Evolutionary conservation across 1,140 invertebrate genomes (phyloP), one percentile per base, ranked within the genome.

Genomic region (Anoplophora glabripennis): DNA sequence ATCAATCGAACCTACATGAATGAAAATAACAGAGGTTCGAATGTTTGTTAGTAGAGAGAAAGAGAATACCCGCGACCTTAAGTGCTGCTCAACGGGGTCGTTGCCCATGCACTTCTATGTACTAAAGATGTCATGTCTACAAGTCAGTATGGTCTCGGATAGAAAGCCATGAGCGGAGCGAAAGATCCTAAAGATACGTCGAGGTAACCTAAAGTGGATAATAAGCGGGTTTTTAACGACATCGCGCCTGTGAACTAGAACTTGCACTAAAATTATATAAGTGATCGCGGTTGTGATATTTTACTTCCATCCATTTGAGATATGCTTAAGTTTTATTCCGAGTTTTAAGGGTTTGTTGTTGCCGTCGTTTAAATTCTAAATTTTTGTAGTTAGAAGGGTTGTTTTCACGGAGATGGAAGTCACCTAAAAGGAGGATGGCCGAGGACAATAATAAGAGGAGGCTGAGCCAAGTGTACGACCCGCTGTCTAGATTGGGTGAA

Each of bases 391-490:
- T 41, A 10, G 8, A 37, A 33, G 17, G 37, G 21, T 46, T 10
- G 38, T n/a, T 59, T 53, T 37, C 7, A 15, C n/a, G 41, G 36
- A 33, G 45, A 67, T 67, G 66, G 66, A 67, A 49, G 63, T 65
- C 54, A 67, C 64, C 66, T 68, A 61, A n/a, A 48, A 18, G 37
- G 36, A 44, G 1, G 37, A 69, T 69, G 67, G 54, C 53, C 1
- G 65, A 69, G 36, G 67, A 64, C 15, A 62, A 63, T 47, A 33
- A 41, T 11, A 55, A 57, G 12, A 63, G 84, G 65, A 82, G 88
- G 63, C 77, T 90, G 69, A 90, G 88, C 71, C 87, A 89, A 78
- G 88, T 89, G 61, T 88, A 89, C 71, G 88, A 90, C 78, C 87
- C 87, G 63, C 81, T 89, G 63, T 82, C 86, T 52, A 79, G 87